A percentile compares a stretch with the other conserved stretches of the same genome.
Evolutionary conservation across 1,140 invertebrate species (phyloP).

Genomic region (Geopemphigus sp.): DNA sequence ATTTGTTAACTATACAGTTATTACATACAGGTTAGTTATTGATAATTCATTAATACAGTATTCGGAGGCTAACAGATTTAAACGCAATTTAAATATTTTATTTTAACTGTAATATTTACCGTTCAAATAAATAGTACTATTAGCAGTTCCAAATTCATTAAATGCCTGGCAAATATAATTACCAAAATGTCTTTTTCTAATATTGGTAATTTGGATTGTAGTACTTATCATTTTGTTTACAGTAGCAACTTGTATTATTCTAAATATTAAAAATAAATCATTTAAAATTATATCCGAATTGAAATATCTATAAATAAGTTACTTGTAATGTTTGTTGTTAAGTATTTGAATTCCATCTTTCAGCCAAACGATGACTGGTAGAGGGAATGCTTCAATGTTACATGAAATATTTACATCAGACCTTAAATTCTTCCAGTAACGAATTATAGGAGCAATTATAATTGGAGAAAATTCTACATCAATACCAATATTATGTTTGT

Average conservation of each 20-base stretch:
- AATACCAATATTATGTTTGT: conserved; percentile 80
- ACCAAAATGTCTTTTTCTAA: conserved; percentile 87
- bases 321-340: conserved; percentile 84
- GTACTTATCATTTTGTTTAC: conserved; percentile 88
- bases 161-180: conserved; percentile 80
- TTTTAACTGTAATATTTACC: conserved; percentile 65
- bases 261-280: conserved; percentile 53
- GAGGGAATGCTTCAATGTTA: conserved; percentile 87
- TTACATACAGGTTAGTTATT: too few species aligned
- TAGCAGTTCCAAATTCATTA: conserved; percentile 80
- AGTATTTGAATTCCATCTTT: conserved; percentile 77
- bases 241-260: conserved; percentile 84
- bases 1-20: too few species aligned
- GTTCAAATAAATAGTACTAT: conserved; percentile 76
- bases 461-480: conserved; percentile 87
- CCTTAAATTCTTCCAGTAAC: conserved; percentile 81
- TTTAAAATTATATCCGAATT: conserved; percentile 8
- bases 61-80: too few species aligned
- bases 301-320: neutral
- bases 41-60: too few species aligned
- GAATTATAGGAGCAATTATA: conserved; percentile 74
- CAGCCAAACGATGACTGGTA: conserved; percentile 81
- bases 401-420: conserved; percentile 92
- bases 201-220: conserved; percentile 81
- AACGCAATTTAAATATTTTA: too few species aligned